Percentiles rank a stretch among this genome's conserved stretches.
Conservation (phyloP, 2,888 invertebrate species). For the Hipparchia sbordonii region DNA sequence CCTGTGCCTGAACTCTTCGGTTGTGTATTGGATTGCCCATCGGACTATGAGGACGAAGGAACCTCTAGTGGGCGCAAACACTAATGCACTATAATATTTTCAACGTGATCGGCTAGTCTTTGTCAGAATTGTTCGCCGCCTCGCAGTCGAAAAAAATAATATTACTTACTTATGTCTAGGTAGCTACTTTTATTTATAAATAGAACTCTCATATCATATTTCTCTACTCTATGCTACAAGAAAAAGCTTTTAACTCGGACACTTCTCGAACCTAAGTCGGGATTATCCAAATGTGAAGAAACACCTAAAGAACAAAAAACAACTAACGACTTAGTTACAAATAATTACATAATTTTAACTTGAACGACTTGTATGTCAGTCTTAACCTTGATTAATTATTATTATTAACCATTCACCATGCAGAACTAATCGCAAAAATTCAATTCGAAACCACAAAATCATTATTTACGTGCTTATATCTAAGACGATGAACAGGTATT, state of each 20-base stretch:
- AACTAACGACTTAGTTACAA: background rate
- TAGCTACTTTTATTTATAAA: background rate
- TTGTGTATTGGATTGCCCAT: too few species aligned
- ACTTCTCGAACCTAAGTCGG: background rate
- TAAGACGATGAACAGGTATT: background rate
- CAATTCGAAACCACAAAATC: background rate
- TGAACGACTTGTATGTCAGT: background rate
- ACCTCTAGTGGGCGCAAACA: too few species aligned
- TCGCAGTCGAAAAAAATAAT: background rate
- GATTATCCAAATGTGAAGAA: constrained; percentile 5
- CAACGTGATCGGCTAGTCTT: too few species aligned
- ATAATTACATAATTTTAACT: background rate
- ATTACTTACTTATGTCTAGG: background rate
- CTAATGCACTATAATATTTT: too few species aligned
- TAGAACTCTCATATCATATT: background rate
- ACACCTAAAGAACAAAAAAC: background rate
- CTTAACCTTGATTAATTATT: background rate
- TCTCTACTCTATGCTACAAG: background rate
- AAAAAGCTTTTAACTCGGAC: constrained; percentile 22
- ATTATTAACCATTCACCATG: constrained; percentile 5
- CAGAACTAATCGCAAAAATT: constrained; percentile 6
- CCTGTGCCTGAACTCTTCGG: too few species aligned
- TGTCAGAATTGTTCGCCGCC: too few species aligned
- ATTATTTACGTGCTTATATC: background rate
- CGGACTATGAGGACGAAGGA: too few species aligned